Percentiles rank a stretch among this genome's conserved stretches.
phyloP scores from a whole-genome alignment of 1,140 invertebrate species.

The Chelonus insularis region DNA sequence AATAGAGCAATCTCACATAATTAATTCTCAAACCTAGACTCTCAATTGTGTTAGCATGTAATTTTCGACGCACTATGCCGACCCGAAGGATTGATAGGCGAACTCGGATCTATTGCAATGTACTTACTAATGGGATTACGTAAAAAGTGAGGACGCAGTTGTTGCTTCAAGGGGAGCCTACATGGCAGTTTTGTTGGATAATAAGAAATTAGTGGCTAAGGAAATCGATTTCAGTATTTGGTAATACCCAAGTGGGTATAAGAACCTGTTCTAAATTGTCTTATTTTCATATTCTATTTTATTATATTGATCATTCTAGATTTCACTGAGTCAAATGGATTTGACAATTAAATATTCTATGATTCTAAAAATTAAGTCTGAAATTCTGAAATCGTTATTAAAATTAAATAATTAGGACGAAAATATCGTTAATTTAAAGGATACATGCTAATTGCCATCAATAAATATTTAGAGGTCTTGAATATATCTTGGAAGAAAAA shows the following conservation, averaged over 20 bases:
- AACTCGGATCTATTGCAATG: conserved; percentile 34
- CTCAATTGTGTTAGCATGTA: conserved; percentile 48
- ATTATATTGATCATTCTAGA: no score
- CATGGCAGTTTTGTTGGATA: conserved; percentile 25
- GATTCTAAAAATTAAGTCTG: no score
- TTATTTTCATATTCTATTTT: no score
- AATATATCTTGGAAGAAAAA: background rate
- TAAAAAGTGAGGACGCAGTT: conserved; percentile 48
- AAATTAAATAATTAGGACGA: no score
- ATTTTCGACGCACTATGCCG: conserved; percentile 48
- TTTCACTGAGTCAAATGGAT: no score
- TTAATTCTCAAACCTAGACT: conserved; percentile 46
- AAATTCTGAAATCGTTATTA: no score
- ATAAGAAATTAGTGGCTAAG: conserved; percentile 50
- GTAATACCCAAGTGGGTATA: no score
- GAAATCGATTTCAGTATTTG: conserved; percentile 46
- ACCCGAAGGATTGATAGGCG: conserved; percentile 27
- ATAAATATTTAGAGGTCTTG: background rate
- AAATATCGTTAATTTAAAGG: no score
- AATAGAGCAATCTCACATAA: conserved; percentile 51
- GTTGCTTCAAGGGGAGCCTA: conserved; percentile 25
- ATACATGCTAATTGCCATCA: no score
- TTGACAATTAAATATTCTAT: no score
- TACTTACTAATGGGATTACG: conserved; percentile 49
- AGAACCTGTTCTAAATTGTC: no score